Evolutionary conservation across 1,140 invertebrate species (phyloP).

Genomic region (Danaus plexippus): DNA sequence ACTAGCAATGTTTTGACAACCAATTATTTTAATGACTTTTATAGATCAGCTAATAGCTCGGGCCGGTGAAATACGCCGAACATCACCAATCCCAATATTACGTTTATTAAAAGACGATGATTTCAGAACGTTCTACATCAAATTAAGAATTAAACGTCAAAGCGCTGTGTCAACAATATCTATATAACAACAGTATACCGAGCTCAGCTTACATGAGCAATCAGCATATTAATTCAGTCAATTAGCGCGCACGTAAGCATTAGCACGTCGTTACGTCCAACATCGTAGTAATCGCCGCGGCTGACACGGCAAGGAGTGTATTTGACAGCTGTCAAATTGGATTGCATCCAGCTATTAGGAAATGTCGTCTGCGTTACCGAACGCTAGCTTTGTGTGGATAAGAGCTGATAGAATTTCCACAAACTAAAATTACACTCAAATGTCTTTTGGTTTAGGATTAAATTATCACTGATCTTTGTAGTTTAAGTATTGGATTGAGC

Average conservation of each 20-base stretch:
- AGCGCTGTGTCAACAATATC: not conserved
- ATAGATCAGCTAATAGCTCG: too few species aligned
- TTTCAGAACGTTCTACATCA: too few species aligned
- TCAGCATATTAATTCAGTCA: constrained; percentile 66
- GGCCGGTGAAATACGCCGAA: too few species aligned
- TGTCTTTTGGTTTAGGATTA: too few species aligned
- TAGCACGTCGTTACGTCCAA: constrained; percentile 51
- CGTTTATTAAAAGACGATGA: too few species aligned
- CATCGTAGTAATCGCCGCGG: constrained; percentile 48
- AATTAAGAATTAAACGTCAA: not conserved
- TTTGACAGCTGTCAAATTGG: constrained; percentile 69
- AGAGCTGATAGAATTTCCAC: not conserved
- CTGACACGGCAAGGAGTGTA: constrained; percentile 59
- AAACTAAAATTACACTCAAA: too few species aligned
- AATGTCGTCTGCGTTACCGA: constrained; percentile 34
- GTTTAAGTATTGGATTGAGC: too few species aligned
- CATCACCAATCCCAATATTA: too few species aligned
- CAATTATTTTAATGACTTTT: too few species aligned
- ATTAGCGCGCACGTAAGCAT: constrained; percentile 47
- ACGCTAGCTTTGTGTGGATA: constrained; percentile 29
- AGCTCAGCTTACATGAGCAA: constrained; percentile 51
- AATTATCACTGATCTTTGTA: too few species aligned
- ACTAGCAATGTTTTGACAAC: too few species aligned
- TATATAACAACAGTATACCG: constrained; percentile 10
- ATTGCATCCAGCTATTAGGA: constrained; percentile 63